Percentiles rank a stretch among this genome's conserved stretches.
Evolutionary conservation across 2,888 invertebrate species (phyloP).

Genomic region (Drosophila neotestacea): DNA sequence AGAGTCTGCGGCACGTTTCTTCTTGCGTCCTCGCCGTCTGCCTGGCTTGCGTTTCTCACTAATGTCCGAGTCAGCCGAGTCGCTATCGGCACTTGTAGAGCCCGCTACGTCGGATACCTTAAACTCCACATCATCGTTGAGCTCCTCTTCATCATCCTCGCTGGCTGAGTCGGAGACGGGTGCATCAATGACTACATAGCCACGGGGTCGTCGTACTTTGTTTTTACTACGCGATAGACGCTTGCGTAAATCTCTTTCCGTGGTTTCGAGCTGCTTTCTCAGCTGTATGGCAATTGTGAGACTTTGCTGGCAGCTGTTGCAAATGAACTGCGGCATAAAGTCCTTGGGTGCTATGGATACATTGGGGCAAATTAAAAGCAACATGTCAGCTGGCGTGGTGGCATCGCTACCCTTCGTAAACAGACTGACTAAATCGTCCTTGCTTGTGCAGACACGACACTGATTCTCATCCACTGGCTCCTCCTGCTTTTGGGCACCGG

Average conservation of each 20-base stretch:
- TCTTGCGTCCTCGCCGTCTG: constrained; percentile 66
- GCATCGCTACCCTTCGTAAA: constrained; percentile 78
- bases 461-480: constrained; percentile 81
- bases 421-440: constrained; percentile 79
- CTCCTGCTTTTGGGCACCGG: constrained; percentile 53
- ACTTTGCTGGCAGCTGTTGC: constrained; percentile 83
- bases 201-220: constrained; percentile 82
- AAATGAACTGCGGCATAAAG: constrained; percentile 85
- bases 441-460: constrained; percentile 84
- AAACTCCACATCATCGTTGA: constrained; percentile 84
- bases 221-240: constrained; percentile 84
- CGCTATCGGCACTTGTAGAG: constrained; percentile 77
- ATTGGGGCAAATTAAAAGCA: constrained; percentile 84
- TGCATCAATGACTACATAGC: constrained; percentile 84
- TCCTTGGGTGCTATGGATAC: constrained; percentile 84
- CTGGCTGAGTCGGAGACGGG: constrained; percentile 81
- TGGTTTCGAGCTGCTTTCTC: constrained; percentile 83
- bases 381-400: constrained; percentile 83
- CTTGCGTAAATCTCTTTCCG: constrained; percentile 84
- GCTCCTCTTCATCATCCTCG: constrained; percentile 79
- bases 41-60: constrained; percentile 71
- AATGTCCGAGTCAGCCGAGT: constrained; percentile 81
- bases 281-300: constrained; percentile 84
- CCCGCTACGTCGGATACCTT: constrained; percentile 83
- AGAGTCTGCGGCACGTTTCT: constrained; percentile 43